phyloP scores from a whole-genome alignment of 2,113 vertebrate species.

The Gallinago jamesoni region DNA sequence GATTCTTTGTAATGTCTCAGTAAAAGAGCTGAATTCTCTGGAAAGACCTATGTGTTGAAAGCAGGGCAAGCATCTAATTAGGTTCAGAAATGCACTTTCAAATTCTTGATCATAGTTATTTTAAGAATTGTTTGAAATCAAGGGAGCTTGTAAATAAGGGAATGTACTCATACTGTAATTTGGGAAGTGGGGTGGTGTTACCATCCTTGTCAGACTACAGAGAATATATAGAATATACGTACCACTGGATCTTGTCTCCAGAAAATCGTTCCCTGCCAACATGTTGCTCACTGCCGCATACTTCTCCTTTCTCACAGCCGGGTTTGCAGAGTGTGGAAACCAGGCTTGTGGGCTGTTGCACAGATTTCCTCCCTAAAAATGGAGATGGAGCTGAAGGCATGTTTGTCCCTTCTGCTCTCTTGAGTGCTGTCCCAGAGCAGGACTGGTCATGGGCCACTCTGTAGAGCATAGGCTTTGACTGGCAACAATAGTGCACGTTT shows the following conservation, averaged over 20 bases:
- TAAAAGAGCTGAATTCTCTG: not conserved
- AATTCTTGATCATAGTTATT: not conserved
- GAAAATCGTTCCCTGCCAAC: not conserved
- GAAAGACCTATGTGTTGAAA: not conserved
- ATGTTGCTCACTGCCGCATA: rapidly evolving
- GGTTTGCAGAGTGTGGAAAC: not conserved
- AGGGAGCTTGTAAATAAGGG: not conserved
- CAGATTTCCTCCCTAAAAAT: not conserved
- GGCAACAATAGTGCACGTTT: rapidly evolving
- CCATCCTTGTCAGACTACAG: not conserved
- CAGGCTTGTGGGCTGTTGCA: not conserved
- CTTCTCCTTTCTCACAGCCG: not conserved
- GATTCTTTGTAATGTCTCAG: not conserved
- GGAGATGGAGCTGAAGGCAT: not conserved
- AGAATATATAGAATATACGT: not conserved
- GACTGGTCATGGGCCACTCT: not conserved
- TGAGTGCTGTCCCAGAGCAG: not conserved
- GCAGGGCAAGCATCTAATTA: not conserved
- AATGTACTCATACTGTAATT: not conserved
- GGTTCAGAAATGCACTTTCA: not conserved
- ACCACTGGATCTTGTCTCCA: not conserved
- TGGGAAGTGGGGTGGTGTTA: not conserved
- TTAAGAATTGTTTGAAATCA: not conserved
- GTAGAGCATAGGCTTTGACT: rapidly evolving
- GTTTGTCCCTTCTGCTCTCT: not conserved